Evolutionary conservation across 2,888 invertebrate genomes (phyloP), one percentile per base, ranked within the genome.

Genomic region (Thereva nobilitata): DNA sequence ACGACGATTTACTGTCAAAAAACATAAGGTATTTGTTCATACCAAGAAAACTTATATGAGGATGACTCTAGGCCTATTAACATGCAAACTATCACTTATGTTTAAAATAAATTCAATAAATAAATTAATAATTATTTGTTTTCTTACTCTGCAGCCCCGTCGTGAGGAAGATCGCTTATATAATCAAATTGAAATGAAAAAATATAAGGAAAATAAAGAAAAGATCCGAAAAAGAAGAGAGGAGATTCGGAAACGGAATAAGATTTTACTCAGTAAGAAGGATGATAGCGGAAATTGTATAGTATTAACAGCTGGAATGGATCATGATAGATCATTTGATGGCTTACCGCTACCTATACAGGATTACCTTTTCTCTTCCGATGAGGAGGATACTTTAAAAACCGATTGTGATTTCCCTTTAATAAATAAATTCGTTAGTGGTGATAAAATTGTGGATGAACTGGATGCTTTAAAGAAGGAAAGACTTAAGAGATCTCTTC

Each of bases 201-300:
- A 89, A 56, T 91, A 91, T 79, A 89, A 88, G 76, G 88, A 90
- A 75, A 90, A 91, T 44, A 92, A 92, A 76, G 91, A 92, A 75
- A 90, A 90, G 77, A 80, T 91, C 70, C 85, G 89, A 6, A 84
- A 88, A 35, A 77, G 81, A 10, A 80, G 80, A 67, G 80, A 81
- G 67, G 72, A 77, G 12, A 73, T 73, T 4, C 68, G 65, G 68
- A 66, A 71, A 69, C 45, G 72, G 4, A 70, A 66, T 61, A 61
- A 61, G 6, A 34, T 34, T 59, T 34, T 35, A 40, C 8, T 57
- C 4, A 38, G 5, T 53, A 1, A 23, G 41, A 42, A 12, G 23
- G n/a, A 23, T 23, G 23, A 23, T 23, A 23, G 23, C 23, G 23
- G 23, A 23, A 42, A n/a, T 40, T 3, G 9, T 5, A 5, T 34